Percentiles rank a stretch among this genome's conserved stretches.
phyloP scores from a whole-genome alignment of 1,140 invertebrate species.

The Choristoneura fumiferana region DNA sequence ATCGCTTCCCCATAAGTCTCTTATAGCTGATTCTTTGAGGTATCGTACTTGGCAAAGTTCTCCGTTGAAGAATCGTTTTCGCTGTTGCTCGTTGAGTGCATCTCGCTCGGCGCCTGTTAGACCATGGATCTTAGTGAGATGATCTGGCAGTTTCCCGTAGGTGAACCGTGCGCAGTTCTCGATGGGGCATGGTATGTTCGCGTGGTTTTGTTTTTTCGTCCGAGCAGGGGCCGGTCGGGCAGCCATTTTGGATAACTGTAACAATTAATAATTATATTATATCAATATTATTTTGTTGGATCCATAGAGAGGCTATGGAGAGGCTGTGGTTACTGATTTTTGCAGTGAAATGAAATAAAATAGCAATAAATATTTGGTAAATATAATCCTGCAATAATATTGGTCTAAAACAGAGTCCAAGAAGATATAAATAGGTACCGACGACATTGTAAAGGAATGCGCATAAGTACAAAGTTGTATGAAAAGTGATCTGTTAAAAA shows the following conservation, averaged over 20 bases:
- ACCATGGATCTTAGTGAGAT: slow-evolving; percentile 74
- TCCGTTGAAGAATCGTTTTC: slow-evolving; percentile 76
- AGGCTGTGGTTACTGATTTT: too few relatives aligned
- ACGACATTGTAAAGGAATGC: too few relatives aligned
- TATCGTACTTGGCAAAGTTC: slow-evolving; percentile 76
- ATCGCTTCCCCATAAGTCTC: slow-evolving; percentile 74
- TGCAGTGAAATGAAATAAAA: too few relatives aligned
- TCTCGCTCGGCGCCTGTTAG: slow-evolving; percentile 73
- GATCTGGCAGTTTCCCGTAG: slow-evolving; percentile 75
- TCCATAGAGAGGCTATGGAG: too few relatives aligned
- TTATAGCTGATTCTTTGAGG: slow-evolving; percentile 74
- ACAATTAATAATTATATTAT: slow-evolving; percentile 30
- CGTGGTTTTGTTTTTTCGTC: slow-evolving; percentile 76
- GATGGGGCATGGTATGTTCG: slow-evolving; percentile 76
- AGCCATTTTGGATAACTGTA: slow-evolving; percentile 50
- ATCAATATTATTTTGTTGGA: too few relatives aligned
- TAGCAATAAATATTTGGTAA: too few relatives aligned
- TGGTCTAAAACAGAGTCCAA: too few relatives aligned
- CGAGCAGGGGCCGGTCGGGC: slow-evolving; percentile 50
- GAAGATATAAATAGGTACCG: too few relatives aligned
- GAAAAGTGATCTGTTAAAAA: too few relatives aligned
- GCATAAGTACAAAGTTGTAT: too few relatives aligned
- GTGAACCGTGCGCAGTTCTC: slow-evolving; percentile 77
- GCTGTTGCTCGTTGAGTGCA: slow-evolving; percentile 72
- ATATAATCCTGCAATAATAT: too few relatives aligned